A percentile compares a stretch with the other conserved stretches of the same genome.
Evolutionary conservation across 2,797 vertebrate genomes (phyloP).

Genomic region (Helostoma temminkii): DNA sequence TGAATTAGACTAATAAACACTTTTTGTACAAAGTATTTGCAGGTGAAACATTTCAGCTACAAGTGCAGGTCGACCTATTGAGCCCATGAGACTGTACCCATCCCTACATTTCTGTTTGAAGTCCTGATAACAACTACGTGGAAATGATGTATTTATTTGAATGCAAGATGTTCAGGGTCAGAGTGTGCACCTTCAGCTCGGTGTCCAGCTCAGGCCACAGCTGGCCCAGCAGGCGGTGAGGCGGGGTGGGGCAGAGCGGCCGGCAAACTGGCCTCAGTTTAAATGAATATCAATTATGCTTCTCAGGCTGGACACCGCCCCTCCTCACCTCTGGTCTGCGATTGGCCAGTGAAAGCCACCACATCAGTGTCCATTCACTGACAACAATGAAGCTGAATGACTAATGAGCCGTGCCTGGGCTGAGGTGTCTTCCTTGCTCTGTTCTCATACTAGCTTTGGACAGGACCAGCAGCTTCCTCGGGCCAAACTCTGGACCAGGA

Average conservation of each 20-base stretch:
- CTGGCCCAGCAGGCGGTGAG: conserved; percentile 43
- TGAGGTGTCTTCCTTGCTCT: conserved; percentile 35
- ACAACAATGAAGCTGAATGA: conserved; percentile 78
- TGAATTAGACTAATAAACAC: too few relatives aligned
- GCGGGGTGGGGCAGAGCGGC: conserved; percentile 8
- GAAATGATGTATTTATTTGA: neutral
- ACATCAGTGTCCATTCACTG: conserved; percentile 70
- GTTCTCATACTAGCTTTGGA: conserved; percentile 67
- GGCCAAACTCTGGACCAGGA: conserved; percentile 43
- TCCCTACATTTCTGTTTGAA: too few relatives aligned
- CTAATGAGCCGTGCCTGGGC: conserved; percentile 68
- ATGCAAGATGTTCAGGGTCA: too few relatives aligned
- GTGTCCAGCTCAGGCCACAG: conserved; percentile 62
- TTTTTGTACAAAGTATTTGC: too few relatives aligned
- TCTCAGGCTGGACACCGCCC: conserved; percentile 39
- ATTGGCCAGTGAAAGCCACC: conserved; percentile 71
- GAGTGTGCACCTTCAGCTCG: neutral
- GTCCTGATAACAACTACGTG: too few relatives aligned
- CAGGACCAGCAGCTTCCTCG: conserved; percentile 68
- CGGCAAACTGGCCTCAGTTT: conserved; percentile 45
- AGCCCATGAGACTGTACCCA: too few relatives aligned
- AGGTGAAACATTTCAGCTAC: too few relatives aligned
- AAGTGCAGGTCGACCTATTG: too few relatives aligned
- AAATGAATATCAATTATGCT: conserved; percentile 66
- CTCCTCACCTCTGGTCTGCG: conserved; percentile 19